Percentiles rank a stretch among this genome's conserved stretches.
Conservation (phyloP, 2,797 vertebrate genomes). For the Todus mexicanus region DNA sequence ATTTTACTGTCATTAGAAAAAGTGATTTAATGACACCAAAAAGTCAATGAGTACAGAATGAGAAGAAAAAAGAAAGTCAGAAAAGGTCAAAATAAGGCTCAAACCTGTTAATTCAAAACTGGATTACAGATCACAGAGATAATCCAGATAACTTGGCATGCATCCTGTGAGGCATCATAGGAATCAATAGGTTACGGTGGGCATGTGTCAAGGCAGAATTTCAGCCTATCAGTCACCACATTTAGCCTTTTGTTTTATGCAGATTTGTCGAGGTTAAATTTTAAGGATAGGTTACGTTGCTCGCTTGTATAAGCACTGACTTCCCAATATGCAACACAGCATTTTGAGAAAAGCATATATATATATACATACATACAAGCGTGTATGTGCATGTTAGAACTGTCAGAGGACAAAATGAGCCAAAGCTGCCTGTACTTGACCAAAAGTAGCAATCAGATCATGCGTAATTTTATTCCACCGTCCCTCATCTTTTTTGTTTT, state of each 20-base stretch:
- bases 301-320: neutral
- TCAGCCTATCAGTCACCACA: neutral
- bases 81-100: conserved; percentile 34
- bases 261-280: neutral
- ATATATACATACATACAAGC: neutral
- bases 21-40: conserved; percentile 49
- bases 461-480: neutral
- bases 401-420: neutral
- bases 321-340: fast-evolving
- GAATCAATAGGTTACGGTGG: neutral
- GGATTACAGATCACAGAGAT: neutral
- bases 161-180: neutral
- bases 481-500: too few species aligned
- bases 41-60: neutral
- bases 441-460: neutral
- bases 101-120: neutral
- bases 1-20: conserved; percentile 68
- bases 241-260: neutral
- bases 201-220: neutral
- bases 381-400: fast-evolving
- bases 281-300: neutral
- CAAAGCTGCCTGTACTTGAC: neutral
- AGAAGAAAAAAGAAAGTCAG: neutral
- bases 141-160: neutral
- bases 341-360: neutral